Base-by-base conservation (phyloP, 2,797 vertebrate genomes). In the Clarias pachynema region DNA sequence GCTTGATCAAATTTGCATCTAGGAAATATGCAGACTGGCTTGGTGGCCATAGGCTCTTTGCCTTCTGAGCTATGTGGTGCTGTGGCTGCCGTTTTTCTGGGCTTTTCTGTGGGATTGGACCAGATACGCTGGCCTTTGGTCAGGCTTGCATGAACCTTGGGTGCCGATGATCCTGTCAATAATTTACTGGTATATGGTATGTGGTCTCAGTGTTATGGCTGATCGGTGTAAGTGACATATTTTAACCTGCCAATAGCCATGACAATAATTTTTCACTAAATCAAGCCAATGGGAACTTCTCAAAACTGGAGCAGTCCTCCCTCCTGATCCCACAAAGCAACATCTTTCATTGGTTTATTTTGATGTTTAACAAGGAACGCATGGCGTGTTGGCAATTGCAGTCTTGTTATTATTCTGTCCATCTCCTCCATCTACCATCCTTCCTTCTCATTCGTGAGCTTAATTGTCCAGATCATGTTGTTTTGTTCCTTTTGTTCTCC, bases 281-380 rank as follows among this genome's bases (percentile, higher is more conserved):
- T 89, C 83, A 89, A 90, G 87, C 70, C 82, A 91, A 92, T 65
- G 53, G 87, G 89, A 93, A 91, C 70, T 31, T 79, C 69, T 91
- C 91, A 88, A 93, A 86, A 44, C 66, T 26, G 79, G n/a, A 60
- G 49, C 83, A 88, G 85, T 87, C 86, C 83, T 75, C 57, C 72
- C 16, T 65, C 31, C 29, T 26, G 66, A 83, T 57, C 53, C 70
- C 56, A 5, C 79, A 82, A 26, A 89, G 85, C 49, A 87, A 89
- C 84, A 88, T 88, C 89, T 86, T 91, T 93, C 89, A 90, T 85
- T 87, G 89, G 93, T 92, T 89, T 89, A 88, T 90, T 88, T 80
- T 90, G 91, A 88, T 88, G 89, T 92, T 87, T 94, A 94, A 94
- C 90, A 88, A 94, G 89, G 86, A 93, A 93, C 91, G 88, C 90